Evolutionary conservation across 2,888 invertebrate species (phyloP).

Genomic region (Pyrochroa serraticornis): DNA sequence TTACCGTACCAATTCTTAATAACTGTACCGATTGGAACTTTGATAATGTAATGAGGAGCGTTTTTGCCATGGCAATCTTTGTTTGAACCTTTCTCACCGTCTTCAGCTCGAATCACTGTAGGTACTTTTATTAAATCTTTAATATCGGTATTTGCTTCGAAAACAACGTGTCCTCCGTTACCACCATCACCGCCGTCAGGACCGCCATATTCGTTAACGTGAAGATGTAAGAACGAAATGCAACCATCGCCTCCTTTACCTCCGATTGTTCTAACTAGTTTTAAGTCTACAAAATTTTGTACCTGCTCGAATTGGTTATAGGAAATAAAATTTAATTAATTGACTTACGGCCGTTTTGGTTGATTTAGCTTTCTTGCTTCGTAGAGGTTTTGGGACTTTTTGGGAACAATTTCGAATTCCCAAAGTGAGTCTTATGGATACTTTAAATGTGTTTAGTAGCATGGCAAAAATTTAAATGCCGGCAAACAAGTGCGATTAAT

Average conservation of each 20-base stretch:
- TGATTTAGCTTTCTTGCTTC: conserved; percentile 60
- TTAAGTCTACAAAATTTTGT: conserved; percentile 72
- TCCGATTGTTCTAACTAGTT: conserved; percentile 70
- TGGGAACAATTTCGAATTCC: conserved; percentile 38
- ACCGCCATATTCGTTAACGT: conserved; percentile 86
- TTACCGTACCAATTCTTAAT: conserved; percentile 64
- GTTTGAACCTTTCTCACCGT: conserved; percentile 75
- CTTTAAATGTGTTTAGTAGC: neutral
- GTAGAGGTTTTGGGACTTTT: conserved; percentile 53
- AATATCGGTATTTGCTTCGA: conserved; percentile 72
- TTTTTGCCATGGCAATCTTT: conserved; percentile 85
- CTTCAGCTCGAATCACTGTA: conserved; percentile 65
- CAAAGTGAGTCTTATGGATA: conserved; percentile 10
- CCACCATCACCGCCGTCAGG: conserved; percentile 98
- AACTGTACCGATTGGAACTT: conserved; percentile 85
- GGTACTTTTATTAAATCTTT: conserved; percentile 74
- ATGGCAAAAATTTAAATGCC: too few relatives aligned
- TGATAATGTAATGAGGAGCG: conserved; percentile 71
- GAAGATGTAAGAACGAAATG: conserved; percentile 82
- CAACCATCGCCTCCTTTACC: conserved; percentile 95
- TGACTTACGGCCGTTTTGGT: conserved; percentile 53
- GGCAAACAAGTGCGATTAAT: too few relatives aligned
- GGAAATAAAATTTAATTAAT: neutral
- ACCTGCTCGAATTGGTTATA: conserved; percentile 34
- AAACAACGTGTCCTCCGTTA: conserved; percentile 91